These are phyloP conservation scores for Ophraella communa DNA, from an alignment of 2,888 invertebrate genomes.

Conservation along the genomic window DNA sequence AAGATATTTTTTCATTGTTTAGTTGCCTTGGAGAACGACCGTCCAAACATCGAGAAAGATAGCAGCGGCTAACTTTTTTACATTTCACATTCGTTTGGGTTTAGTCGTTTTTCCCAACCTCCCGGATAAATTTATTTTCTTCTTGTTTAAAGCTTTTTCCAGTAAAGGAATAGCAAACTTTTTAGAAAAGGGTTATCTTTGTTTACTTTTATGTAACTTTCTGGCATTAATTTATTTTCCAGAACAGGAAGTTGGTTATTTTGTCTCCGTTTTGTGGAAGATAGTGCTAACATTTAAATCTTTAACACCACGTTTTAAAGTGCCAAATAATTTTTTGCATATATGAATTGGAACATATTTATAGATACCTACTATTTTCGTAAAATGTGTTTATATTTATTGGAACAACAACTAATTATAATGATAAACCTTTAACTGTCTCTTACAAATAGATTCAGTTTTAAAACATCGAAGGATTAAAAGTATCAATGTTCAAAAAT, in stretches of 20 bases:
- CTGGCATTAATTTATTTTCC: neutral
- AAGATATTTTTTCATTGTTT: slow-evolving; percentile 14
- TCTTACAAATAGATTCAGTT: too few species aligned
- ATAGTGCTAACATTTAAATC: neutral
- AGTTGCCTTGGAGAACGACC: slow-evolving; percentile 11
- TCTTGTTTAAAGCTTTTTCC: slow-evolving; percentile 35
- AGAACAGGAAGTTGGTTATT: neutral
- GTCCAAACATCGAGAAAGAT: slow-evolving; percentile 16
- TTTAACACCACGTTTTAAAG: neutral
- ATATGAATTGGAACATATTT: neutral
- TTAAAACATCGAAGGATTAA: too few species aligned
- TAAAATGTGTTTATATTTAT: too few species aligned
- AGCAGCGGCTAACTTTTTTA: slow-evolving; percentile 15
- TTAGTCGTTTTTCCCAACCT: slow-evolving; percentile 16
- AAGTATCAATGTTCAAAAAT: too few species aligned
- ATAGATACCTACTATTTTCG: too few species aligned
- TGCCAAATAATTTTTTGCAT: neutral
- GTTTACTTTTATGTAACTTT: neutral
- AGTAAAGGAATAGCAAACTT: neutral
- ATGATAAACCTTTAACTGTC: too few species aligned
- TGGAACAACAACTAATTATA: too few species aligned
- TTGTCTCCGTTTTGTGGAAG: neutral
- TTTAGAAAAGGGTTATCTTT: neutral
- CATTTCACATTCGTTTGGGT: slow-evolving; percentile 24
- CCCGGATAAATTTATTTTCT: slow-evolving; percentile 13